Evolutionary conservation across 2,888 invertebrate species (phyloP).

Genomic region (Tachina lurida): DNA sequence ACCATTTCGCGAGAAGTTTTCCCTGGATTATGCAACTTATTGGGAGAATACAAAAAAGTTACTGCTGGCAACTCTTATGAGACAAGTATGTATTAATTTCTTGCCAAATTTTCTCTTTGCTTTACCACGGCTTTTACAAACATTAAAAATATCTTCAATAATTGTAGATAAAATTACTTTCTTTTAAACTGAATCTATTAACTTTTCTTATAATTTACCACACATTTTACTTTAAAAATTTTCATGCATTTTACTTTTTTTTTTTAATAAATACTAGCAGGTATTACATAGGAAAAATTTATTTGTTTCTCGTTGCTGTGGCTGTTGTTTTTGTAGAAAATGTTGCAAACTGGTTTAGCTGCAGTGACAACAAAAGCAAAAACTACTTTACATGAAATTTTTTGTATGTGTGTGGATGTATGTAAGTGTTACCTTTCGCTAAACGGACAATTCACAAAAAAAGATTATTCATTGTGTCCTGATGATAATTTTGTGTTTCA

Average conservation of each 20-base stretch:
- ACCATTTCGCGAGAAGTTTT: neutral
- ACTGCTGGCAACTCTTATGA: conserved; percentile 18
- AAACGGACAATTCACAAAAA: conserved; percentile 31
- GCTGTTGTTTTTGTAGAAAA: conserved; percentile 6
- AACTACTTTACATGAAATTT: conserved; percentile 20
- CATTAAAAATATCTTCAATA: conserved; percentile 13
- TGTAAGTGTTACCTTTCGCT: conserved; percentile 54
- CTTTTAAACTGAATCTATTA: conserved; percentile 7
- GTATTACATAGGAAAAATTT: conserved; percentile 18
- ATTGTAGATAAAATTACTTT: conserved; percentile 41
- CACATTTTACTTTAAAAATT: conserved; percentile 4
- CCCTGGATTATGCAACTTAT: neutral
- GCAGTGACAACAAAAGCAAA: conserved; percentile 17
- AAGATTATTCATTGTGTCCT: conserved; percentile 21
- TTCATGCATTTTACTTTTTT: neutral
- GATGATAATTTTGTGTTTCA: conserved; percentile 32
- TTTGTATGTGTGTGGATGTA: neutral
- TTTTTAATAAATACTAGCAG: neutral
- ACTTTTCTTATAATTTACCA: conserved; percentile 4
- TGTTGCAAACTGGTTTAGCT: conserved; percentile 42
- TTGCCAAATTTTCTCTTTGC: conserved; percentile 33
- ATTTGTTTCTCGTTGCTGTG: neutral
- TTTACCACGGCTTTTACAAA: conserved; percentile 21
- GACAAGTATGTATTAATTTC: conserved; percentile 48
- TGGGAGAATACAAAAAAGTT: neutral